Percentiles rank a stretch among this genome's conserved stretches.
phyloP scores from a whole-genome alignment of 2,888 invertebrate genomes.

The Crossocerus cetratus region DNA sequence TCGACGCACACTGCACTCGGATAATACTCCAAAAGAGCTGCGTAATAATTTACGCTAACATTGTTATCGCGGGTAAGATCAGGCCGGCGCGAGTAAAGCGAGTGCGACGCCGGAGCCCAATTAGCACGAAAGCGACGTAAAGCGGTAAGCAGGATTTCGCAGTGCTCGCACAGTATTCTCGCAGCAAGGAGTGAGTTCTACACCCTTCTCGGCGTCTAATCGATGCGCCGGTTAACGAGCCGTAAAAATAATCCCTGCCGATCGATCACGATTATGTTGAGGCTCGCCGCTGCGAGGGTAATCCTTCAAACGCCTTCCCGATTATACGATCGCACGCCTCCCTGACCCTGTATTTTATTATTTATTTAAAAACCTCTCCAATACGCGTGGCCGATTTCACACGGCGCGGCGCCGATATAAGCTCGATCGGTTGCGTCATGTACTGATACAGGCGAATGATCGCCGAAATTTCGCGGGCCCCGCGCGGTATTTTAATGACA shows the following conservation, averaged over 20 bases:
- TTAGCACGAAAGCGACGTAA: background rate
- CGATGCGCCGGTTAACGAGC: too few species aligned
- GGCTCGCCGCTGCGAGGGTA: too few species aligned
- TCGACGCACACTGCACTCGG: too few species aligned
- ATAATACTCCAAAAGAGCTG: too few species aligned
- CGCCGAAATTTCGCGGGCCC: background rate
- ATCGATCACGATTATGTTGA: too few species aligned
- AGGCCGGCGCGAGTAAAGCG: background rate
- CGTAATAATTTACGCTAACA: background rate
- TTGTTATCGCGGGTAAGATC: background rate
- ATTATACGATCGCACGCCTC: background rate
- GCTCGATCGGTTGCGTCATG: slow-evolving; percentile 1
- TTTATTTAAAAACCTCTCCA: too few species aligned
- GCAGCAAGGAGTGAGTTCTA: too few species aligned
- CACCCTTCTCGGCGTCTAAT: too few species aligned
- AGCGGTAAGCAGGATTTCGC: background rate
- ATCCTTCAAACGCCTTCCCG: too few species aligned
- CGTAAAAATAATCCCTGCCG: too few species aligned
- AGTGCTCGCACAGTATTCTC: background rate
- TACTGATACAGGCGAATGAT: background rate
- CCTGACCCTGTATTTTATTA: background rate
- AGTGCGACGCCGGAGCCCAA: background rate
- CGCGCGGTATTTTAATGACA: slow-evolving; percentile 1
- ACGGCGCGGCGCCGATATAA: background rate
- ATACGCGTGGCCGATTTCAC: background rate